Conservation (phyloP, 2,888 invertebrate genomes). For the Biston stratarius region DNA sequence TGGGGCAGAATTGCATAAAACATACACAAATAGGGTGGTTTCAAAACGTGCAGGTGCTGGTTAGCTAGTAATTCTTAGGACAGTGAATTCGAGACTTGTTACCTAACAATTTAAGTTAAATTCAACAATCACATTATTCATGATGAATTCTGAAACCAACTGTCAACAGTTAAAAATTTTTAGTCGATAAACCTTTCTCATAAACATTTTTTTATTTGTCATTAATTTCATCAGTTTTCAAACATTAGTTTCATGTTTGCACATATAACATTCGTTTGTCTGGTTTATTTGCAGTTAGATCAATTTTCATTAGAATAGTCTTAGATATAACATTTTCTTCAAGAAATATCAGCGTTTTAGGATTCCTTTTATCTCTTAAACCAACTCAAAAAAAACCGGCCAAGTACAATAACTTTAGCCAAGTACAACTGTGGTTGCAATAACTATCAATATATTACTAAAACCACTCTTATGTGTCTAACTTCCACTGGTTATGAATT, state of each 20-base stretch:
- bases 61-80: neutral
- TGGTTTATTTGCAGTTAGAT: neutral
- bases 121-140: conserved; percentile 8
- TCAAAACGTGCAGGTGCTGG: conserved; percentile 35
- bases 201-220: neutral
- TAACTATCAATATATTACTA: too few species aligned
- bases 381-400: too few species aligned
- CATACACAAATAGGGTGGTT: conserved; percentile 26
- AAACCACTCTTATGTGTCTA: too few species aligned
- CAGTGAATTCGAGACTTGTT: conserved; percentile 21
- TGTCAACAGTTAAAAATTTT: conserved; percentile 26
- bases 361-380: too few species aligned
- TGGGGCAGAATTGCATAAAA: conserved; percentile 52
- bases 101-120: neutral
- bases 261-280: conserved; percentile 3
- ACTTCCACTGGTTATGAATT: too few species aligned
- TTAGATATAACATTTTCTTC: too few species aligned
- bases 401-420: too few species aligned
- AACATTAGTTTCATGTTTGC: conserved; percentile 43
- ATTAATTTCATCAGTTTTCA: neutral
- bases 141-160: neutral
- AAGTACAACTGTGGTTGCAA: too few species aligned
- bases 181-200: neutral
- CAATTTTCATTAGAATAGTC: neutral
- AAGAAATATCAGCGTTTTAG: too few species aligned